phyloP scores from a whole-genome alignment of 1,140 invertebrate species.

The Daktulosphaira vitifoliae region DNA sequence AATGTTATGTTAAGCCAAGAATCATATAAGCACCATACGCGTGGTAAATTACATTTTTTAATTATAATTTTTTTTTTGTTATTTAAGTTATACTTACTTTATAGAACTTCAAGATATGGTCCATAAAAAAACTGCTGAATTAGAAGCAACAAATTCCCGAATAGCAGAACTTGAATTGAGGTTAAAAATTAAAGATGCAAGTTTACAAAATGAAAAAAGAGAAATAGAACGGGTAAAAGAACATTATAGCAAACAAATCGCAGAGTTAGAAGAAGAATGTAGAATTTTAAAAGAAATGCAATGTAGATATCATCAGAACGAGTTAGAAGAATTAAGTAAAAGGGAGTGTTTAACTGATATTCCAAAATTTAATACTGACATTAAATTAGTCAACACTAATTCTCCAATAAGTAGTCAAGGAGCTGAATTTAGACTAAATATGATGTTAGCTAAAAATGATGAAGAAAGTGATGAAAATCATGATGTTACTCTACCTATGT shows the following conservation, averaged over 20 bases:
- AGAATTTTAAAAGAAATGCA: constrained; percentile 7
- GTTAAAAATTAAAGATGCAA: constrained; percentile 46
- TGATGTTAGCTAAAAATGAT: constrained; percentile 2
- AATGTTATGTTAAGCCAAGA: constrained; percentile 45
- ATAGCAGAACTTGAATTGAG: constrained; percentile 47
- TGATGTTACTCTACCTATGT: no score
- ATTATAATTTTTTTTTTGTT: no score
- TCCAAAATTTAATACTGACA: constrained; percentile 8
- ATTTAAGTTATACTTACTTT: background rate
- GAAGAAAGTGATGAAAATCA: background rate
- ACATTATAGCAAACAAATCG: constrained; percentile 48
- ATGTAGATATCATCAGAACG: background rate
- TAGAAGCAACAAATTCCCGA: constrained; percentile 47
- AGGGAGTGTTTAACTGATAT: background rate
- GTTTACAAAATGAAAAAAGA: constrained; percentile 45
- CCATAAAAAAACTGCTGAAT: constrained; percentile 37
- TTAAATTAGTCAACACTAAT: background rate
- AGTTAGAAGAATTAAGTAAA: constrained; percentile 2
- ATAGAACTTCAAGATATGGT: constrained; percentile 26
- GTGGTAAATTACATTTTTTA: constrained; percentile 35
- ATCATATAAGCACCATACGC: constrained; percentile 45
- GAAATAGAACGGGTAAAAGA: constrained; percentile 47
- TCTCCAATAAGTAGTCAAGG: constrained; percentile 1
- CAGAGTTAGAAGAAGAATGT: constrained; percentile 41
- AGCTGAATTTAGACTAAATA: constrained; percentile 5